A percentile compares a stretch with the other conserved stretches of the same genome.
Conservation (phyloP, 2,113 vertebrate species). For the Mus musculus region DNA sequence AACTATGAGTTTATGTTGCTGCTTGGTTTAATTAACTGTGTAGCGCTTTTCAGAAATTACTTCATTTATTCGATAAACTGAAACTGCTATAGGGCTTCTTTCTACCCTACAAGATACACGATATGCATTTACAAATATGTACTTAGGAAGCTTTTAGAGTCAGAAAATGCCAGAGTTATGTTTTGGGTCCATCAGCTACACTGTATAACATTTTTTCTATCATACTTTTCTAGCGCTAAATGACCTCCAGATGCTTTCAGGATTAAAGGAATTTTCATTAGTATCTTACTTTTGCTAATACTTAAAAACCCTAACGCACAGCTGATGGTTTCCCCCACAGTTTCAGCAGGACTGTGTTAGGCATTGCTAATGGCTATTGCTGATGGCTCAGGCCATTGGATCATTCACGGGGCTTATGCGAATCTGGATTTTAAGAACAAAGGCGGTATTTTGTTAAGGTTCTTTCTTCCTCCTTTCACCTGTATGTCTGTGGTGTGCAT, state of each 20-base stretch:
- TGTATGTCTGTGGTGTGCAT: not conserved
- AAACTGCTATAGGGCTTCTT: conserved; percentile 52
- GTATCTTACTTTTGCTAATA: not conserved
- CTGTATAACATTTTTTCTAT: conserved; percentile 8
- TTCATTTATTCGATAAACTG: conserved; percentile 70
- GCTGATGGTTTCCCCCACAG: not conserved
- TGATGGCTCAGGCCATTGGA: conserved; percentile 16
- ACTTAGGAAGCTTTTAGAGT: conserved; percentile 60
- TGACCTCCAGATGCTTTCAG: not conserved
- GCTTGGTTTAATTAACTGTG: conserved; percentile 53
- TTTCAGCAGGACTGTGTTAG: not conserved
- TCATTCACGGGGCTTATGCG: conserved; percentile 28
- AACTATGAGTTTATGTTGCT: conserved; percentile 60
- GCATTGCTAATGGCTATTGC: conserved; percentile 1
- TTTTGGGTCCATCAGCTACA: conserved; percentile 7
- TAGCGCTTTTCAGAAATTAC: conserved; percentile 64
- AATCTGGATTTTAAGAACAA: conserved; percentile 1
- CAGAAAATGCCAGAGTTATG: conserved; percentile 2
- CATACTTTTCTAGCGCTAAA: not conserved
- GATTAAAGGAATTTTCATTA: conserved; percentile 6
- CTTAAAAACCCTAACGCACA: conserved; percentile 6
- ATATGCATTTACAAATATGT: conserved; percentile 62
- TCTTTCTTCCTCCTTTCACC: not conserved
- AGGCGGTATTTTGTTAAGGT: not conserved
- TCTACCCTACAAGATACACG: conserved; percentile 21